Conservation (phyloP, 1,140 invertebrate genomes). For the Ericerus pela region DNA sequence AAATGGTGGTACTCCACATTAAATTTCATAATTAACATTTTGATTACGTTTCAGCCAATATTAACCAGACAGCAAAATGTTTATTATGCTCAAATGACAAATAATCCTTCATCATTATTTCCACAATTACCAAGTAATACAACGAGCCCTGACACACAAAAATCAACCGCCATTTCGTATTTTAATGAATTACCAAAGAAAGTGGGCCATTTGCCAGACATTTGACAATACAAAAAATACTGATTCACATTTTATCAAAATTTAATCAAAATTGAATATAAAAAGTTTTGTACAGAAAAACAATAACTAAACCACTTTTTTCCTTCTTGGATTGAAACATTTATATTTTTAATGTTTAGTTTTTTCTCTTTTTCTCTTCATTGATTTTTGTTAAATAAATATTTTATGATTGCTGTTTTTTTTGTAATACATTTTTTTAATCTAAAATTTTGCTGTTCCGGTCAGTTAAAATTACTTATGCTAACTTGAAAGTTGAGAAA, state of each 20-base stretch:
- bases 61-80: neutral
- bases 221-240: slow-evolving; percentile 19
- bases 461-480: too few species aligned
- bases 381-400: neutral
- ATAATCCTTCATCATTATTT: slow-evolving; percentile 20
- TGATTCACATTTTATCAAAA: neutral
- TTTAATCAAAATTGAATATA: neutral
- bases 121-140: slow-evolving; percentile 23
- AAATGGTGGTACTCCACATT: neutral
- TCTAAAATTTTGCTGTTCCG: too few species aligned
- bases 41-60: neutral
- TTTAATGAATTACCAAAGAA: slow-evolving; percentile 16
- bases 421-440: too few species aligned
- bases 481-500: too few species aligned
- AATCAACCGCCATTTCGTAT: neutral
- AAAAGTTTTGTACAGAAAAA: neutral
- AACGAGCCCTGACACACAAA: slow-evolving; percentile 20
- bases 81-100: slow-evolving; percentile 8
- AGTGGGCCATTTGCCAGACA: slow-evolving; percentile 25
- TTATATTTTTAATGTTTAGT: neutral
- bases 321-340: neutral
- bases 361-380: neutral
- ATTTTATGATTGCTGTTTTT: too few species aligned
- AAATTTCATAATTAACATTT: neutral
- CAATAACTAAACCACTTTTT: neutral